Evolutionary conservation across 2,797 vertebrate genomes (phyloP).

Genomic region (Halcyon chelicuti): DNA sequence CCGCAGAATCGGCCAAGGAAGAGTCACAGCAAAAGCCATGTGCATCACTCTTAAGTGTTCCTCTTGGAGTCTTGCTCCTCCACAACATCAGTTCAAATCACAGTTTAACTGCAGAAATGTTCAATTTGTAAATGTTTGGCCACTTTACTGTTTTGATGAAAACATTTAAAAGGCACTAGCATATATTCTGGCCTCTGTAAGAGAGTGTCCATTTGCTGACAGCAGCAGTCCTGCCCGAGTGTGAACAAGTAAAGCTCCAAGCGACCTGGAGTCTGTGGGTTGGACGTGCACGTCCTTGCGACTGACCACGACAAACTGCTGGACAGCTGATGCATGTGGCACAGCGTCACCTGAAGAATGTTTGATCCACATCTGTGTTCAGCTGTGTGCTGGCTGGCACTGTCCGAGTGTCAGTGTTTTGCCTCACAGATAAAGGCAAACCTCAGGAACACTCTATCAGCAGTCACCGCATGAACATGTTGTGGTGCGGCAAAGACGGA

Average conservation of each 20-base stretch:
- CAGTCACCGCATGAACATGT: neutral
- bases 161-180: neutral
- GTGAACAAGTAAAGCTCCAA: neutral
- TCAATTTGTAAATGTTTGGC: neutral
- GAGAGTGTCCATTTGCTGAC: neutral
- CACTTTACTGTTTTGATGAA: neutral
- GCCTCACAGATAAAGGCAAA: neutral
- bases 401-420: neutral
- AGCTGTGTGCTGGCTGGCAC: neutral
- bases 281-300: rapidly evolving
- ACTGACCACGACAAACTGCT: neutral
- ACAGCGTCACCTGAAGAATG: rapidly evolving
- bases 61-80: neutral
- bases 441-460: neutral
- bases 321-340: neutral
- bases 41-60: neutral
- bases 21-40: neutral
- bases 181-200: neutral
- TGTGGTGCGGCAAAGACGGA: neutral
- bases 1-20: neutral
- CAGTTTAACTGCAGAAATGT: neutral
- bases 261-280: neutral
- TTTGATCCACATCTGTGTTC: neutral
- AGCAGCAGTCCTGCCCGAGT: neutral
- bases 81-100: neutral